Evolutionary conservation across 2,888 invertebrate species (phyloP), one percentile per base, ranked within the genome.

Genomic region (Netelia melanura): DNA sequence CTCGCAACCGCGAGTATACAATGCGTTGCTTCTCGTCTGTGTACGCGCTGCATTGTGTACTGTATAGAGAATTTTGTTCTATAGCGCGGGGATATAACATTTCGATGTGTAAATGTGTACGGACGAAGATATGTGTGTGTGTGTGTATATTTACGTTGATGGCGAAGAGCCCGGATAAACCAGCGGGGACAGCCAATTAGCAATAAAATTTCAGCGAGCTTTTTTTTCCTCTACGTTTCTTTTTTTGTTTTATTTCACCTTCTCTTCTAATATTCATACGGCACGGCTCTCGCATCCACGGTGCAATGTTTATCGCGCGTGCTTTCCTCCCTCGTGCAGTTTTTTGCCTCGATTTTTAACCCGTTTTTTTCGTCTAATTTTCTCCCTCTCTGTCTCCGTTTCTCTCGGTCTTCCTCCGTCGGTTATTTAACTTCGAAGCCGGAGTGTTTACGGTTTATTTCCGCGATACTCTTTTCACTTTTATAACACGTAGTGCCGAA

Each of bases 111-210:
- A 14, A 30, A 25, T 62, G 25, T 62, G n/a, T 54, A 11, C 1
- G 1, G 11, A 54, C 3, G 54, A 0, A 54, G 11, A 54, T n/a
- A 23, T 43, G n/a, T 30, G 14, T 14, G 8, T 30, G 2, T 61
- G n/a, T 30, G 17, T 11, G 54, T 58, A 23, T 21, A 21, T 58
- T 9, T 70, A 65, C 64, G 68, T 48, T 75, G 82, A 82, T 82
- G 78, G 68, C 76, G 62, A 77, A 67, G 68, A 81, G 70, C 56
- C 62, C 72, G 81, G 79, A 81, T 76, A 81, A 84, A 84, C 67
- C 79, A 64, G 77, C 71, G 82, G 82, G 77, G 86, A 87, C 84
- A 87, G 84, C 82, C 86, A 87, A 87, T 87, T 87, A 86, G 87
- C 87, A 87, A 87, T 87, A 87, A 87, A 87, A 87, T 79, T 79